These are phyloP conservation scores for Athripsodes cinereus DNA, from an alignment of 2,888 invertebrate genomes.

Conservation along the genomic window DNA sequence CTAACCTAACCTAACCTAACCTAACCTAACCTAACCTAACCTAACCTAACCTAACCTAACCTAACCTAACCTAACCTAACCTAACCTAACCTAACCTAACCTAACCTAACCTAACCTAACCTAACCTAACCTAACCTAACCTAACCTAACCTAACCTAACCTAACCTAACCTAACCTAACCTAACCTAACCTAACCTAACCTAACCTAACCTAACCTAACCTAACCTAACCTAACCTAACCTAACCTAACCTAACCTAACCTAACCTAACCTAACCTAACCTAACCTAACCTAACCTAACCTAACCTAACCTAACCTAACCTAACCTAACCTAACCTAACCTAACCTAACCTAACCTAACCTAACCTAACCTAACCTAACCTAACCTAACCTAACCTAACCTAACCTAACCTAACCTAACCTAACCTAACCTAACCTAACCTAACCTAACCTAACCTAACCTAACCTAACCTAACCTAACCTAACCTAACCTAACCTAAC, in stretches of 20 bases:
- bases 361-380: slow-evolving; percentile 2
- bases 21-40: slow-evolving; percentile 2
- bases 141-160: slow-evolving; percentile 2
- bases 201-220: slow-evolving; percentile 2
- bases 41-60: slow-evolving; percentile 2
- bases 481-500: slow-evolving; percentile 2
- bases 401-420: slow-evolving; percentile 2
- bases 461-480: slow-evolving; percentile 2
- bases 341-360: slow-evolving; percentile 2
- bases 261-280: slow-evolving; percentile 2
- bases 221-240: slow-evolving; percentile 2
- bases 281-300: slow-evolving; percentile 2
- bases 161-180: slow-evolving; percentile 2
- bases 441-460: slow-evolving; percentile 2
- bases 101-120: slow-evolving; percentile 2
- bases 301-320: slow-evolving; percentile 2
- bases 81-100: slow-evolving; percentile 2
- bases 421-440: slow-evolving; percentile 2
- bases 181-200: slow-evolving; percentile 2
- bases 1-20: slow-evolving; percentile 2
- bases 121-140: slow-evolving; percentile 2
- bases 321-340: slow-evolving; percentile 2
- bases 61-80: slow-evolving; percentile 2
- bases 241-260: slow-evolving; percentile 2
- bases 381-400: slow-evolving; percentile 2